Conservation (phyloP, 2,888 invertebrate species). For the Euplexia lucipara region DNA sequence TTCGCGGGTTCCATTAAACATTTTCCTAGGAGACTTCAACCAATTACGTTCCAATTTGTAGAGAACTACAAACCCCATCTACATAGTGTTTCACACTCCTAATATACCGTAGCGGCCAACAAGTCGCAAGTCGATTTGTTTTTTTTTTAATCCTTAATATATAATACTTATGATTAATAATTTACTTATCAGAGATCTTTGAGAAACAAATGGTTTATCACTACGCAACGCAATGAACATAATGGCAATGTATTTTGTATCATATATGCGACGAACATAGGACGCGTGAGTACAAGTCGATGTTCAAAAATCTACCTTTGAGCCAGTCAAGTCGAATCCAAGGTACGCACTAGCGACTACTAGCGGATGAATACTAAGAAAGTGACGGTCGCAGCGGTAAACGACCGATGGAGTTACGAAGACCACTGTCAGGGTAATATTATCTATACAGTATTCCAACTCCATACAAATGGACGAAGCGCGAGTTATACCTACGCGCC, state of each 20-base stretch:
- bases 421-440: too few relatives aligned
- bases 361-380: too few relatives aligned
- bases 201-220: constrained; percentile 27
- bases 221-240: constrained; percentile 16
- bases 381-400: too few relatives aligned
- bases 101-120: constrained; percentile 22
- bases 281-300: too few relatives aligned
- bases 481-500: too few relatives aligned
- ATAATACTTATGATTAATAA: constrained; percentile 7
- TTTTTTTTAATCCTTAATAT: constrained; percentile 11
- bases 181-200: constrained; percentile 39
- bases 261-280: neutral
- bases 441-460: too few relatives aligned
- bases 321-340: too few relatives aligned
- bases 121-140: constrained; percentile 19
- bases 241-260: constrained; percentile 31
- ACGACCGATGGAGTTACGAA: too few relatives aligned
- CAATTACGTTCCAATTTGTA: neutral
- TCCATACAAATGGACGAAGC: too few relatives aligned
- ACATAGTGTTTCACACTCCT: constrained; percentile 39
- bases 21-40: constrained; percentile 2
- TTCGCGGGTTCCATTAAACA: too few relatives aligned
- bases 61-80: neutral
- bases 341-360: too few relatives aligned
- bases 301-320: too few relatives aligned